A percentile compares a stretch with the other conserved stretches of the same genome.
phyloP scores from a whole-genome alignment of 1,140 invertebrate species.

The Drosophila sturtevanti region DNA sequence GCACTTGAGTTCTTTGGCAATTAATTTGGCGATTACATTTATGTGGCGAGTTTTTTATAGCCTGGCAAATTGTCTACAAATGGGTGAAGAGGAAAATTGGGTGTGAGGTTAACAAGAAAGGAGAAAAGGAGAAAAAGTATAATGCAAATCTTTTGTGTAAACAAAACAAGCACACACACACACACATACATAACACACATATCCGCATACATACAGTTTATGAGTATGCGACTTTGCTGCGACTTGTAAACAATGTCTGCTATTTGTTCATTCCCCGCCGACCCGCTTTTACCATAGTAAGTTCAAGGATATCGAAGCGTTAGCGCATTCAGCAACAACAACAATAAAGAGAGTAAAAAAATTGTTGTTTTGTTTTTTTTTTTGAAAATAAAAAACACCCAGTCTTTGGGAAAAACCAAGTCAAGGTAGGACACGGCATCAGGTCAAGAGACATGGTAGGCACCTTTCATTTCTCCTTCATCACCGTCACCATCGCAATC shows the following conservation, averaged over 20 bases:
- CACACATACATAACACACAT: constrained; percentile 30
- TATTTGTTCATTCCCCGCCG: constrained; percentile 3
- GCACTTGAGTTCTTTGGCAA: constrained; percentile 38
- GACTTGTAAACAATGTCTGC: constrained; percentile 60
- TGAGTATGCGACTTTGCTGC: constrained; percentile 33
- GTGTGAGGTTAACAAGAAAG: neutral
- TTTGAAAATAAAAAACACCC: neutral
- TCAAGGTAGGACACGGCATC: constrained; percentile 49
- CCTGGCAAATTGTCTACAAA: constrained; percentile 53
- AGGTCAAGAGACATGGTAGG: constrained; percentile 47
- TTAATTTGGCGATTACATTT: constrained; percentile 62
- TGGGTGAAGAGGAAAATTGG: neutral
- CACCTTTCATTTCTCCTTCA: neutral
- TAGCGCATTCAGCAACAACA: constrained; percentile 37
- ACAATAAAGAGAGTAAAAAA: neutral
- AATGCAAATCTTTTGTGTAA: constrained; percentile 46
- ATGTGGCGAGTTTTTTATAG: constrained; percentile 55
- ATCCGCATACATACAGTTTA: too few species aligned
- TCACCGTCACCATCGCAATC: neutral
- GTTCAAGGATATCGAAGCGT: constrained; percentile 66
- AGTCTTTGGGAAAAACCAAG: constrained; percentile 35
- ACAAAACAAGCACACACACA: constrained; percentile 27
- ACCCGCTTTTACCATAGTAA: constrained; percentile 8
- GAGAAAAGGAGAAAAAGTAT: constrained; percentile 29
- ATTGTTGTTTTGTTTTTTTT: neutral